Evolutionary conservation across 1,140 invertebrate genomes (phyloP).

Genomic region (Drosophila nigromelanica): DNA sequence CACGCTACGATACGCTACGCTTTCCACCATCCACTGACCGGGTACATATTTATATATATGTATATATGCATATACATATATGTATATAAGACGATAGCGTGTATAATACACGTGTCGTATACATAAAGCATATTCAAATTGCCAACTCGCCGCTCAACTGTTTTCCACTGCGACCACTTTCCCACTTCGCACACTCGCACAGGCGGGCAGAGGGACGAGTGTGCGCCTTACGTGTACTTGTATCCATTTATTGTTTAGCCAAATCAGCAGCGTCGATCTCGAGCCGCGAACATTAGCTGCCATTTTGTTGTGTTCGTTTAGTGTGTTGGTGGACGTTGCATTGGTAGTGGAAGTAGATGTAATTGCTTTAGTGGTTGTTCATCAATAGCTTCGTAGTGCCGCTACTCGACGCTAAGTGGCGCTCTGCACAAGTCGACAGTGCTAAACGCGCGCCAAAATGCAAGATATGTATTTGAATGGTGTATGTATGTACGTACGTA

Average conservation of each 20-base stretch:
- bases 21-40: slow-evolving; percentile 59
- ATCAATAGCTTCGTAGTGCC: slow-evolving; percentile 32
- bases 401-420: slow-evolving; percentile 55
- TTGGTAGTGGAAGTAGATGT: neutral
- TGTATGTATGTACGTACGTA: neutral
- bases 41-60: slow-evolving; percentile 26
- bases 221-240: slow-evolving; percentile 31
- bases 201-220: slow-evolving; percentile 7
- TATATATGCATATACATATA: neutral
- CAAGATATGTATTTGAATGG: neutral
- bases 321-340: neutral
- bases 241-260: slow-evolving; percentile 74
- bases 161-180: neutral
- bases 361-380: slow-evolving; percentile 33
- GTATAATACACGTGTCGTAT: slow-evolving; percentile 38
- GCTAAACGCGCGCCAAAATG: slow-evolving; percentile 55
- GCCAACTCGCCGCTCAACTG: slow-evolving; percentile 55
- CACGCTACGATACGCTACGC: slow-evolving; percentile 50
- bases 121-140: slow-evolving; percentile 76
- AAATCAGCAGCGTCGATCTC: slow-evolving; percentile 69
- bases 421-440: slow-evolving; percentile 61
- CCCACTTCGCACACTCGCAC: slow-evolving; percentile 10
- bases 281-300: slow-evolving; percentile 69
- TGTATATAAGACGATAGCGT: slow-evolving; percentile 26
- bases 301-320: slow-evolving; percentile 40